These are phyloP conservation scores for Orientallactaga sibirica DNA, from an alignment of 2,797 vertebrate species.

Conservation along the genomic window DNA sequence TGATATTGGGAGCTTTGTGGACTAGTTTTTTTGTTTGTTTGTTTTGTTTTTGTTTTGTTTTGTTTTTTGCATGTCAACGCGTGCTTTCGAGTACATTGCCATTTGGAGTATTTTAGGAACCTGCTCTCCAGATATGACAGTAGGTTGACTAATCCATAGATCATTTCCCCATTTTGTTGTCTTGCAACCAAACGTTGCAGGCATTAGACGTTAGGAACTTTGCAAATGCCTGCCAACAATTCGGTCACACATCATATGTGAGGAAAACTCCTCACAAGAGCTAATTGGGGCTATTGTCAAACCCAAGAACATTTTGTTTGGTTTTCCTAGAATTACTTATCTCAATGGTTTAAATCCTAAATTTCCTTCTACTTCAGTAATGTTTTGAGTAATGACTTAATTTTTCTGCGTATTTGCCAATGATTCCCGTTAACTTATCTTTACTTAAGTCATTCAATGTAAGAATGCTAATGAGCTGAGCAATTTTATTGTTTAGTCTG, in stretches of 20 bases:
- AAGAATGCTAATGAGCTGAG: conserved; percentile 79
- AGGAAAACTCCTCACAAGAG: conserved; percentile 48
- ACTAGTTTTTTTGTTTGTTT: too few species aligned
- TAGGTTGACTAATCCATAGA: background rate
- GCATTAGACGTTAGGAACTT: conserved; percentile 29
- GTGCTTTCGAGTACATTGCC: conserved; percentile 54
- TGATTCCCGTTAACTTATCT: conserved; percentile 76
- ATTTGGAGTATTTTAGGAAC: conserved; percentile 58
- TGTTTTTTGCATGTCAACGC: conserved; percentile 64
- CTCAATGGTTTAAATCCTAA: conserved; percentile 74
- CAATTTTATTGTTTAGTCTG: conserved; percentile 81
- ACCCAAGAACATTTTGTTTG: conserved; percentile 71
- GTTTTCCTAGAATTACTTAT: conserved; percentile 77
- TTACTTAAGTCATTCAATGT: conserved; percentile 66
- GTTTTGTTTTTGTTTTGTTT: too few species aligned
- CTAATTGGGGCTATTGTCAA: conserved; percentile 64
- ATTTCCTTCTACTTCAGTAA: conserved; percentile 68
- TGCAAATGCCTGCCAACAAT: conserved; percentile 60
- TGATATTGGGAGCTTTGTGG: conserved; percentile 38
- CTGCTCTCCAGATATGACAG: conserved; percentile 22
- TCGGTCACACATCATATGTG: conserved; percentile 62
- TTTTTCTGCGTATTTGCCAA: conserved; percentile 76
- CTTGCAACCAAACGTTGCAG: background rate
- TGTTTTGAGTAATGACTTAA: conserved; percentile 70
- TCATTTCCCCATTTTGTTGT: conserved; percentile 18